A percentile compares a stretch with the other conserved stretches of the same genome.
These are phyloP conservation scores for Pseudococcus longispinus DNA, from an alignment of 2,888 invertebrate genomes.

Conservation along the genomic window DNA sequence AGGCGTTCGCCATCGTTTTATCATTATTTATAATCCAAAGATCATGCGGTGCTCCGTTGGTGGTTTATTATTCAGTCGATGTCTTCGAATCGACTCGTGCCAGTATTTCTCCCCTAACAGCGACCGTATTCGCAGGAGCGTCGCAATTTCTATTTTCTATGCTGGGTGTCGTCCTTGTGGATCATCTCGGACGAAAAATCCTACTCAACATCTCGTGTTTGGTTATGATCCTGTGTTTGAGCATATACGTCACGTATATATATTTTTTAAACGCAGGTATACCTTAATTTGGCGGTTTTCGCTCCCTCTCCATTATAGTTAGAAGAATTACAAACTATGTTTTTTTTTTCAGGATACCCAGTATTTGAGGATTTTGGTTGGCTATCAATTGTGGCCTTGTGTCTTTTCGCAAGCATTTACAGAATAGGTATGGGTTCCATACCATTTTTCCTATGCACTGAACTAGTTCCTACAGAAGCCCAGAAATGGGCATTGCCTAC, in stretches of 20 bases:
- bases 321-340: no score
- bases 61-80: conserved; percentile 61
- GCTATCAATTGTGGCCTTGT: conserved; percentile 62
- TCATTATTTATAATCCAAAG: conserved; percentile 64
- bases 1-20: conserved; percentile 60
- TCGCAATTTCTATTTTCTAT: conserved; percentile 61
- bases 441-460: conserved; percentile 64
- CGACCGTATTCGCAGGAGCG: conserved; percentile 63
- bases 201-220: conserved; percentile 63
- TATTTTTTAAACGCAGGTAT: conserved; percentile 59
- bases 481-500: conserved; percentile 53
- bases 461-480: conserved; percentile 60
- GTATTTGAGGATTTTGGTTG: conserved; percentile 60
- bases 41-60: conserved; percentile 62
- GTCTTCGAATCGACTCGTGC: conserved; percentile 61
- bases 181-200: conserved; percentile 63
- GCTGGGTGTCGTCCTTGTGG: conserved; percentile 60
- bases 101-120: conserved; percentile 60
- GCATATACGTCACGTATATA: conserved; percentile 61
- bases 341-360: not conserved
- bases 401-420: conserved; percentile 63
- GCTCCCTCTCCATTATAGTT: no score
- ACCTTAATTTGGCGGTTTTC: not conserved
- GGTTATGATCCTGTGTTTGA: conserved; percentile 61
- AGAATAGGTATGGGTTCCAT: conserved; percentile 64